These are phyloP conservation scores for Pagrus major DNA, from an alignment of 2,113 vertebrate genomes.

Conservation along the genomic window DNA sequence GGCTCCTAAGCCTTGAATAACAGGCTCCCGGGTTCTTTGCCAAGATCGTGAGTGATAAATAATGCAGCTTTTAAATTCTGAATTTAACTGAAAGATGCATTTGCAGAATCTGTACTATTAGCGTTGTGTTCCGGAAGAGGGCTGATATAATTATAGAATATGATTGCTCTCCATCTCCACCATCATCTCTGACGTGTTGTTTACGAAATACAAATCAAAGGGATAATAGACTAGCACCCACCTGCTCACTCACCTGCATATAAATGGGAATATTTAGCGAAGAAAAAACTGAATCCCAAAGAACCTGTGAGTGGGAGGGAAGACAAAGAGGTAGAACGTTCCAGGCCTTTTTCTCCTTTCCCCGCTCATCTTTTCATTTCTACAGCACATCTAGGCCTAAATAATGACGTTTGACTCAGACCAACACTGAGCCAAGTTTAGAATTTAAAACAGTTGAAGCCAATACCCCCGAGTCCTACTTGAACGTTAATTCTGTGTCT, in stretches of 20 bases:
- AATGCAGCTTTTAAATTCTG: slow-evolving; percentile 71
- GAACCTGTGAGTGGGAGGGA: slow-evolving; percentile 31
- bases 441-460: not conserved
- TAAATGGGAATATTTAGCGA: slow-evolving; percentile 73
- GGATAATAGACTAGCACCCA: slow-evolving; percentile 69
- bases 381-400: not conserved
- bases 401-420: not conserved
- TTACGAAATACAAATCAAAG: slow-evolving; percentile 74
- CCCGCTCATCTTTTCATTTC: slow-evolving; percentile 9
- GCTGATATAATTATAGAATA: slow-evolving; percentile 74
- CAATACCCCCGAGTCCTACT: not conserved
- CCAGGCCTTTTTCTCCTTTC: slow-evolving; percentile 7
- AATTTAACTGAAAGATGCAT: slow-evolving; percentile 70
- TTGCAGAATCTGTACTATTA: slow-evolving; percentile 69
- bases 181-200: slow-evolving; percentile 78
- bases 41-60: slow-evolving; percentile 66
- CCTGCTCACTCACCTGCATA: slow-evolving; percentile 75
- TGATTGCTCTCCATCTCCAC: slow-evolving; percentile 69
- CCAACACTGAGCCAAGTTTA: not conserved
- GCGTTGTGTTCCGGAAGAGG: slow-evolving; percentile 67
- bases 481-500: not conserved
- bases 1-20: slow-evolving; percentile 25
- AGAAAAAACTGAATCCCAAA: slow-evolving; percentile 44
- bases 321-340: slow-evolving; percentile 23
- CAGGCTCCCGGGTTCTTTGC: slow-evolving; percentile 10